These are phyloP conservation scores for Drosophila subsilvestris DNA, from an alignment of 2,888 invertebrate genomes.

Conservation along the genomic window DNA sequence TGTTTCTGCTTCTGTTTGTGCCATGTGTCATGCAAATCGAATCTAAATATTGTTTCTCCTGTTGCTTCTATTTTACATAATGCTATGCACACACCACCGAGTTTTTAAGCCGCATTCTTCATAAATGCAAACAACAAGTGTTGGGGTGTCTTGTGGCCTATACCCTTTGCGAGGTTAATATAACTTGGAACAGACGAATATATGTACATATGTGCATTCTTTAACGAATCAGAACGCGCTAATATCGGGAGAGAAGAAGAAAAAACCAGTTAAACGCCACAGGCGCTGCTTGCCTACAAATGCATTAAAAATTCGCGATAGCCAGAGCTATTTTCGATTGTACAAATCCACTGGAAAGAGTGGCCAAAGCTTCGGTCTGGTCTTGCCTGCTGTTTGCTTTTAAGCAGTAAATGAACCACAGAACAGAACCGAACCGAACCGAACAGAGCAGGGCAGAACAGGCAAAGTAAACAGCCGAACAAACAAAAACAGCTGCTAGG, in stretches of 20 bases:
- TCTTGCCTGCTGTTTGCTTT: neutral
- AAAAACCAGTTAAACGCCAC: too few species aligned
- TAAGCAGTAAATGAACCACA: too few species aligned
- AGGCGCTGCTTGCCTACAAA: too few species aligned
- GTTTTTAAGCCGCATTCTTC: slow-evolving; percentile 28
- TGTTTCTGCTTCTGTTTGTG: neutral
- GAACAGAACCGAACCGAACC: too few species aligned
- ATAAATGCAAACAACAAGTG: slow-evolving; percentile 60
- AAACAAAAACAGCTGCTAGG: slow-evolving; percentile 13
- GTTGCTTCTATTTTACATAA: slow-evolving; percentile 16
- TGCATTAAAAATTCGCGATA: too few species aligned
- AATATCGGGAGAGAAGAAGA: too few species aligned
- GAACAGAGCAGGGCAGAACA: neutral
- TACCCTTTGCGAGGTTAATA: too few species aligned
- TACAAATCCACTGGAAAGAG: too few species aligned
- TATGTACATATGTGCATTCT: neutral
- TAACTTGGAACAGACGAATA: neutral
- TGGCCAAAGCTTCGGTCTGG: neutral
- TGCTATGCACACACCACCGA: neutral
- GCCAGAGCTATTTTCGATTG: too few species aligned
- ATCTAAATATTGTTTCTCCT: slow-evolving; percentile 33
- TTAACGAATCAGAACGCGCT: too few species aligned
- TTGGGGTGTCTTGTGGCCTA: slow-evolving; percentile 14
- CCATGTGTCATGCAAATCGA: slow-evolving; percentile 36
- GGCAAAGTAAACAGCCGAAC: slow-evolving; percentile 3